Conservation (phyloP, 2,113 vertebrate genomes). For the Furnarius figulus region DNA sequence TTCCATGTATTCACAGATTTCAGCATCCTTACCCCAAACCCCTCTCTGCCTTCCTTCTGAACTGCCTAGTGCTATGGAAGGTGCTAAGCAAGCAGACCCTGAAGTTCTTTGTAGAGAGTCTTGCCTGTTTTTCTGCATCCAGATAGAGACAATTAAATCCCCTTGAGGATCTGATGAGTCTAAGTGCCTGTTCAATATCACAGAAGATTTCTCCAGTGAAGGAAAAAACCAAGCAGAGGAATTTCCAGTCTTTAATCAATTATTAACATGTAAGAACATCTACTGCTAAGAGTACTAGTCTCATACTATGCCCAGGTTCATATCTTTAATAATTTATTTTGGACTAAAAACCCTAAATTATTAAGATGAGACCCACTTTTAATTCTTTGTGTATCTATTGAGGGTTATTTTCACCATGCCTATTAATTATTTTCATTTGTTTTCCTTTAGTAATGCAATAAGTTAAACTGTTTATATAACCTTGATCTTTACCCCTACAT, state of each 20-base stretch:
- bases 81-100: background rate
- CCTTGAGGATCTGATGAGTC: background rate
- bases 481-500: background rate
- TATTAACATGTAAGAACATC: constrained; percentile 4
- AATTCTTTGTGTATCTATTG: background rate
- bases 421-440: background rate
- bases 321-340: constrained; percentile 6
- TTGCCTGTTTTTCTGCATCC: background rate
- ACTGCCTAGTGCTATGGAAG: background rate
- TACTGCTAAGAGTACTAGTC: background rate
- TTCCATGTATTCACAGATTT: background rate
- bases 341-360: background rate
- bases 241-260: background rate
- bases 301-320: background rate
- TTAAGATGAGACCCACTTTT: background rate
- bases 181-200: background rate
- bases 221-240: background rate
- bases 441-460: background rate
- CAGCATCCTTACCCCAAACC: background rate
- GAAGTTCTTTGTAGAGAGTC: background rate
- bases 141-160: background rate
- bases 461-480: background rate
- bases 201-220: background rate
- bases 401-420: background rate
- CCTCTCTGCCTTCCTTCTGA: background rate